Conservation (phyloP, 2,797 vertebrate genomes). For the Pangasius krempfi region DNA sequence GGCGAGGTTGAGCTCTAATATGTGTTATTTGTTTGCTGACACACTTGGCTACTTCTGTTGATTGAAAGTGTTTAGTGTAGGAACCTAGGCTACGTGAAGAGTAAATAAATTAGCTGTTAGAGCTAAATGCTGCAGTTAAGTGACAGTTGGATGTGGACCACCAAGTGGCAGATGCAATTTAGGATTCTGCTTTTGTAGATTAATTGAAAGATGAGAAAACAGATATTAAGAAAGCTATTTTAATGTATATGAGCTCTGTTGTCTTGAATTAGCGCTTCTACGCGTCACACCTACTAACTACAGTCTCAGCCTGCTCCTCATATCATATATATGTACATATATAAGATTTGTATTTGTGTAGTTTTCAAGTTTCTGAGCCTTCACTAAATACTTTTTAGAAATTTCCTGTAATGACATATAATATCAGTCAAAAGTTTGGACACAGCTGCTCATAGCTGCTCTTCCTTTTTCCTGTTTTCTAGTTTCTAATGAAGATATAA, state of each 20-base stretch:
- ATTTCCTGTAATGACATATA: not conserved
- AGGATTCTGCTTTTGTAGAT: conserved; percentile 18
- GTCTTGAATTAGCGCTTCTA: not conserved
- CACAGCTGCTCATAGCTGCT: not conserved
- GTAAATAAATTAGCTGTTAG: conserved; percentile 54
- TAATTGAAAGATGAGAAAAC: conserved; percentile 16
- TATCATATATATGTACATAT: not conserved
- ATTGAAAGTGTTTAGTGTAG: conserved; percentile 48
- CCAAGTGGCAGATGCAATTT: conserved; percentile 35
- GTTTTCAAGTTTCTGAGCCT: not conserved
- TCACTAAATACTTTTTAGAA: not conserved
- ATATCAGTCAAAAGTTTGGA: not conserved
- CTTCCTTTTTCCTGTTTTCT: not conserved
- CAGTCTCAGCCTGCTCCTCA: not conserved
- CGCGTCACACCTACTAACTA: not conserved
- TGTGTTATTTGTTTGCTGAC: conserved; percentile 39
- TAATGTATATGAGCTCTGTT: not conserved
- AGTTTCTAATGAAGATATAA: not conserved
- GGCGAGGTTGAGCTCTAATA: conserved; percentile 24
- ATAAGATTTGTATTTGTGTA: not conserved
- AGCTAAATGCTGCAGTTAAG: conserved; percentile 31
- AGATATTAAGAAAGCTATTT: not conserved
- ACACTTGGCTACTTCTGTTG: conserved; percentile 41
- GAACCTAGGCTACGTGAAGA: conserved; percentile 45
- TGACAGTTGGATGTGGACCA: conserved; percentile 35